Evolutionary conservation across 2,113 vertebrate genomes (phyloP), one percentile per base, ranked within the genome.

Genomic region (Anolis carolinensis): DNA sequence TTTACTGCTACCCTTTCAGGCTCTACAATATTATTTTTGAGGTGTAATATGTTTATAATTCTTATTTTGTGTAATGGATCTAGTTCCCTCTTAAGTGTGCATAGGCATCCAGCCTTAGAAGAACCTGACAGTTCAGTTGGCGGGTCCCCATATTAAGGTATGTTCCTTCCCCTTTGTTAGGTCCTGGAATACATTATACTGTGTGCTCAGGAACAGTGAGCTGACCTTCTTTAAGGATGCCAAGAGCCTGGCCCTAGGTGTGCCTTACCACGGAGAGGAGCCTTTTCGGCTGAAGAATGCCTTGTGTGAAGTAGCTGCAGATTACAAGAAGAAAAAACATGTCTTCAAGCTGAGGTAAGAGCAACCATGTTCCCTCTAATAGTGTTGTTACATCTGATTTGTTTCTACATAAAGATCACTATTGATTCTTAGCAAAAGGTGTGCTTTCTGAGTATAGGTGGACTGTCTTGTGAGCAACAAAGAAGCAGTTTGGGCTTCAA

Each of bases 311-410:
- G 92, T 97, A 39, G 97, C 98, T 2, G 86, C 92, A 3, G 98
- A 95, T 94, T 99, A 99, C 93, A 99, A 99, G 96, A 99, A 99
- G 91, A 99, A 98, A 96, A 99, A 99, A 82, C 97, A 98, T 0
- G 98, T 99, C 71, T 97, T 98, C 93, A 99, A 98, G 92, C 96
- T 99, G 89, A 95, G 97, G 98, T 99, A 91, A 95, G 96, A 84
- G 27, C 73, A 79, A 59, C 7, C 44, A 5, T 1, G 14, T 75
- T 71, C 67, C 5, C 34, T 25, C 52, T 32, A 48, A n/a, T 14
- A 27, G 14, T 10, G 8, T 25, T 55, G 77, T 86, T 93, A 91
- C 84, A 87, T 85, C 86, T 59, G 50, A 16, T 55, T 94, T 89
- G n/a, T 93, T 72, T 63, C 34, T 63, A 20, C n/a, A 32, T 34